phyloP scores from a whole-genome alignment of 2,113 vertebrate genomes.

The Platysteira castanea region DNA sequence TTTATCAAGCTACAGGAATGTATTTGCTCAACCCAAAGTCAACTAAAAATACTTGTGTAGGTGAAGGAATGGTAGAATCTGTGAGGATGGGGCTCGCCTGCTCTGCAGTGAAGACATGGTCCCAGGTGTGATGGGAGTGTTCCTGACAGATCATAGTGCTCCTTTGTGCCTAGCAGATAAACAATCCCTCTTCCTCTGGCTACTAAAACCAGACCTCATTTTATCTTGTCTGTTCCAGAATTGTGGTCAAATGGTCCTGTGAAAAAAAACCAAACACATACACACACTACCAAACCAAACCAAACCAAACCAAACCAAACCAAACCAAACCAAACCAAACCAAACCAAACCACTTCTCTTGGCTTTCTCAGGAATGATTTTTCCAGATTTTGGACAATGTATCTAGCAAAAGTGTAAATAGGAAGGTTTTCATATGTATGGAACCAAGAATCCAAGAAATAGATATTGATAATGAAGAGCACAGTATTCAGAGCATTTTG shows the following conservation, averaged over 20 bases:
- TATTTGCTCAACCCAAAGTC: neutral
- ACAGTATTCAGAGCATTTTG: neutral
- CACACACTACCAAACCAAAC: no score
- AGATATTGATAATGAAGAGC: neutral
- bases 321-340: neutral
- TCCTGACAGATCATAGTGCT: neutral
- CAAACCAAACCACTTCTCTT: neutral
- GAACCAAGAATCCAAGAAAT: neutral
- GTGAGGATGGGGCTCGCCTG: neutral
- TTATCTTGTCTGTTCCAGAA: neutral
- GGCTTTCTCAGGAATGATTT: neutral
- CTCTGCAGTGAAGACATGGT: neutral
- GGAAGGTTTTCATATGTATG: neutral
- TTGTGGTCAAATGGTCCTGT: neutral
- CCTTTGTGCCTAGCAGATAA: neutral
- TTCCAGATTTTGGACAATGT: neutral
- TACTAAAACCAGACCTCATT: neutral
- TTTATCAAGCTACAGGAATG: neutral
- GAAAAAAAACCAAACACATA: neutral
- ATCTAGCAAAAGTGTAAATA: neutral
- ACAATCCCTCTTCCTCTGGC: neutral
- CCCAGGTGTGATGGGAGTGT: neutral
- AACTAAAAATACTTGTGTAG: neutral
- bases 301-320: neutral
- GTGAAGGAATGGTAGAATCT: neutral